These are phyloP conservation scores for Nephotettix cincticeps DNA, from an alignment of 1,140 invertebrate genomes.

Conservation along the genomic window DNA sequence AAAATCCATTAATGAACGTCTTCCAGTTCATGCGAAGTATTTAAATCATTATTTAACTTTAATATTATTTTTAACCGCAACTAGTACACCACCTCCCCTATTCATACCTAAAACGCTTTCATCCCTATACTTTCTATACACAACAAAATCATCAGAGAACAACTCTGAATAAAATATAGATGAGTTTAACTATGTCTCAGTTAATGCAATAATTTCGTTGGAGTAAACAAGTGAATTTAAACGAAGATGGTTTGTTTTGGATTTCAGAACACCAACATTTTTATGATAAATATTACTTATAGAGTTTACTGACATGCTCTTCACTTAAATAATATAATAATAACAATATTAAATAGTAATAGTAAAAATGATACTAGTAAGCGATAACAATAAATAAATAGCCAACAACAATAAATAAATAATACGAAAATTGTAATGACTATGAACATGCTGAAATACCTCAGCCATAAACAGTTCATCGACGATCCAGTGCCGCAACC, in stretches of 20 bases:
- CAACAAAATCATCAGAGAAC: constrained; percentile 1
- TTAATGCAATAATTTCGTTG: background rate
- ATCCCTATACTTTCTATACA: constrained; percentile 1
- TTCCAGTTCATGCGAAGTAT: no score
- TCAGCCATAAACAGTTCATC: background rate
- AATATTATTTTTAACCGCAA: no score
- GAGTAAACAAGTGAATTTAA: background rate
- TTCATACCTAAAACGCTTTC: background rate
- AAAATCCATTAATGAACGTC: no score
- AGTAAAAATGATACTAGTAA: no score
- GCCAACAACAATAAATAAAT: background rate
- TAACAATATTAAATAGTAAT: no score
- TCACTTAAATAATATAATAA: no score
- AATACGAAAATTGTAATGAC: background rate
- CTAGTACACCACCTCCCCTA: no score
- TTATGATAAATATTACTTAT: background rate
- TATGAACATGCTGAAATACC: background rate
- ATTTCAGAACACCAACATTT: constrained; percentile 21
- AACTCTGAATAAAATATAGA: constrained; percentile 20
- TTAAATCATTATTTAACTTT: no score
- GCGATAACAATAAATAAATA: background rate
- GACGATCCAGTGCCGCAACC: background rate
- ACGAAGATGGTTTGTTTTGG: constrained; percentile 14
- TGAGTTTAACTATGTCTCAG: constrained; percentile 15
- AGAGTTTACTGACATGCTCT: background rate